Evolutionary conservation across 2,797 vertebrate genomes (phyloP).

Genomic region (Argyrosomus regius): DNA sequence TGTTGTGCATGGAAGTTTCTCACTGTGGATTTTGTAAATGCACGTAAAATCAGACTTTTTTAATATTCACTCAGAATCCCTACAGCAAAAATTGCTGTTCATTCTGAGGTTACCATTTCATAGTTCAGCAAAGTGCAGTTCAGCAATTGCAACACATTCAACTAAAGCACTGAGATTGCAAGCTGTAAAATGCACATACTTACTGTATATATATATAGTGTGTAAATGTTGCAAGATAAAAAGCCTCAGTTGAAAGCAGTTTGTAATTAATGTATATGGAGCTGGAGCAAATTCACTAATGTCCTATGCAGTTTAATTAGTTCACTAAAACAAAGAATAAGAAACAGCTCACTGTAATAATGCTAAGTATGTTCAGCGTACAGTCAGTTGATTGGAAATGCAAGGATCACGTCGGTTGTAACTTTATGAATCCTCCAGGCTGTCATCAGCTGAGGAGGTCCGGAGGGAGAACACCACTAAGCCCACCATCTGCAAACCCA

Average conservation of each 20-base stretch:
- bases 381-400: slow-evolving; percentile 23
- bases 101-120: slow-evolving; percentile 18
- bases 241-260: not conserved
- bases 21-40: slow-evolving; percentile 13
- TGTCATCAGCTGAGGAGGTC: slow-evolving; percentile 61
- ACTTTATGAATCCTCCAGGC: slow-evolving; percentile 48
- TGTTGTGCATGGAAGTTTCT: slow-evolving; percentile 13
- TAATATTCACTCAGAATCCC: slow-evolving; percentile 34
- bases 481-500: slow-evolving; percentile 76
- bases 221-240: slow-evolving; percentile 17
- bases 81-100: slow-evolving; percentile 34
- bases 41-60: slow-evolving; percentile 21
- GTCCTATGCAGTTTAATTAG: not conserved
- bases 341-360: not conserved
- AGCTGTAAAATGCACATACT: not conserved
- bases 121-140: slow-evolving; percentile 47
- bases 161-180: slow-evolving; percentile 12
- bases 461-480: slow-evolving; percentile 62
- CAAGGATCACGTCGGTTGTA: slow-evolving; percentile 13
- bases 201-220: not conserved
- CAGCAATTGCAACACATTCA: slow-evolving; percentile 30
- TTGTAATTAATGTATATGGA: slow-evolving; percentile 18
- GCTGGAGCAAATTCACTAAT: not conserved
- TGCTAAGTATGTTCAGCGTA: slow-evolving; percentile 1
- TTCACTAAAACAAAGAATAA: slow-evolving; percentile 9